These are phyloP conservation scores for Mixornis gularis DNA, from an alignment of 2,113 vertebrate species.

Conservation along the genomic window DNA sequence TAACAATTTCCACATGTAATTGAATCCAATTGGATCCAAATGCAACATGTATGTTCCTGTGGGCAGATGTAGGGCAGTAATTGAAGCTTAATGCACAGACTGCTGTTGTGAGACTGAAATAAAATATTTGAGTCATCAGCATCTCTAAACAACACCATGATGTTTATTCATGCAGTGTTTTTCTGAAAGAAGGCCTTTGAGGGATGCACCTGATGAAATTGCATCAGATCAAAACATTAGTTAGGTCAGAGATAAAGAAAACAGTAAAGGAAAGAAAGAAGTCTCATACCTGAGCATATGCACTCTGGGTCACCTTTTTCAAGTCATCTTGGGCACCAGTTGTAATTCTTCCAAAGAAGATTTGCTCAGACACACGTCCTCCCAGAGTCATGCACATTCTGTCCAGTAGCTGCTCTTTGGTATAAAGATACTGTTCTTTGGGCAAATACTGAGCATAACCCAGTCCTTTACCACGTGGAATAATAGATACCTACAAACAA, in stretches of 20 bases:
- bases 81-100: not conserved
- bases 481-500: conserved; percentile 90
- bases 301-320: conserved; percentile 93
- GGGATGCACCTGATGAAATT: not conserved
- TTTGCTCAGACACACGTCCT: conserved; percentile 90
- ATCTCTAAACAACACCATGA: not conserved
- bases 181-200: not conserved
- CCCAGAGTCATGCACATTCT: conserved; percentile 98
- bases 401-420: conserved; percentile 94
- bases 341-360: conserved; percentile 92
- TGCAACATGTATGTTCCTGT: not conserved
- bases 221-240: not conserved
- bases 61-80: not conserved
- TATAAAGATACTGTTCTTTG: conserved; percentile 94
- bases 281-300: conserved; percentile 88
- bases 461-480: conserved; percentile 91
- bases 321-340: conserved; percentile 96
- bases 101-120: not conserved
- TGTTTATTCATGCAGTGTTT: not conserved
- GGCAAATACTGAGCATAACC: conserved; percentile 98
- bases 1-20: not conserved
- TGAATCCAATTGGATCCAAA: not conserved
- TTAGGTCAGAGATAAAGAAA: not conserved
- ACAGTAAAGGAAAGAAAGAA: too few relatives aligned
- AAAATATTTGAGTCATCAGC: not conserved